Evolutionary conservation across 2,797 vertebrate species (phyloP).

Genomic region (Oceanodroma leucorhoa): DNA sequence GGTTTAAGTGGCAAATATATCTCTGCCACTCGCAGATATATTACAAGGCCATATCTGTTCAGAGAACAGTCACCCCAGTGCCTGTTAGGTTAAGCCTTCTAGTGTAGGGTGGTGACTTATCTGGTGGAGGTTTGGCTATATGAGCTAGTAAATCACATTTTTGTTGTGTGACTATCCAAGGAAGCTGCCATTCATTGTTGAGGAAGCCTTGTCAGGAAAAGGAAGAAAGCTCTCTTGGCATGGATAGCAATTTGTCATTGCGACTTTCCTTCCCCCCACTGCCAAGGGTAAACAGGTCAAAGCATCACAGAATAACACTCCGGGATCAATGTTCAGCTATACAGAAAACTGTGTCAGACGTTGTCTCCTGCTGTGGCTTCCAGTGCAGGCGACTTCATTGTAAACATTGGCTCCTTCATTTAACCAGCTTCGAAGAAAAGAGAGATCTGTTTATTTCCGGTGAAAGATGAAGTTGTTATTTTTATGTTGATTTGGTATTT

Average conservation of each 20-base stretch:
- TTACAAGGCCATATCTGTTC: neutral
- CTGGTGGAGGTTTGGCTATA: constrained; percentile 17
- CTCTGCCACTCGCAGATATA: neutral
- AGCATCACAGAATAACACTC: constrained; percentile 57
- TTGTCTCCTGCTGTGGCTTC: constrained; percentile 44
- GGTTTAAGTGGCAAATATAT: neutral
- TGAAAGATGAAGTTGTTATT: neutral
- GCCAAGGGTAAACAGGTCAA: constrained; percentile 69
- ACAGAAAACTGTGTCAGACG: constrained; percentile 46
- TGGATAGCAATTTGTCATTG: constrained; percentile 73
- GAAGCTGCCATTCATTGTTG: constrained; percentile 73
- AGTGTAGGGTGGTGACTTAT: neutral
- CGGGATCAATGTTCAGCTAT: constrained; percentile 35
- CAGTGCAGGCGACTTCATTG: constrained; percentile 44
- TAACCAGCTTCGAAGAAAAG: neutral
- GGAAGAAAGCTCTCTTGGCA: constrained; percentile 74
- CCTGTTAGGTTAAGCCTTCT: neutral
- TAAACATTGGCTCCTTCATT: constrained; percentile 6
- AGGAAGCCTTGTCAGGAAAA: constrained; percentile 80
- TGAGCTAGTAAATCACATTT: constrained; percentile 61
- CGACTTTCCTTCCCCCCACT: constrained; percentile 70
- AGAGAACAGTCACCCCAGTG: neutral
- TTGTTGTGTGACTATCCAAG: constrained; percentile 70
- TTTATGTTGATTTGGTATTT: constrained; percentile 1
- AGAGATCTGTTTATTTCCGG: neutral